phyloP scores from a whole-genome alignment of 2,113 vertebrate genomes.

The Triplophysa siluroides region DNA sequence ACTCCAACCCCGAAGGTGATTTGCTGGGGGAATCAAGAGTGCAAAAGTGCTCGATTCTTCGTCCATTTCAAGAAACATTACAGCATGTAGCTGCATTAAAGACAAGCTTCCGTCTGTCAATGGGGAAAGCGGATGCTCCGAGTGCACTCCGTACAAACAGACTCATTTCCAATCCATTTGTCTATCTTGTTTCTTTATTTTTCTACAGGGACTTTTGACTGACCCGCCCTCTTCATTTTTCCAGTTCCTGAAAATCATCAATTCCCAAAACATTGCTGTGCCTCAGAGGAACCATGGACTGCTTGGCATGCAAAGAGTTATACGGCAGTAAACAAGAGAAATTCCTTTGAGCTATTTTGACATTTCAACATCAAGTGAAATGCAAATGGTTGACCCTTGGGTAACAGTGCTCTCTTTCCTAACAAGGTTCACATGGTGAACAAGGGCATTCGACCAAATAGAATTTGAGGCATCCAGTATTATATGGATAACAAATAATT shows the following conservation, averaged over 20 bases:
- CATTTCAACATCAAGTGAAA: conserved; percentile 61
- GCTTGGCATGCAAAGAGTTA: conserved; percentile 52
- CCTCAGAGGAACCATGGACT: conserved; percentile 39
- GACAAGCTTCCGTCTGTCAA: conserved; percentile 60
- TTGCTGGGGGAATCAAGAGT: conserved; percentile 65
- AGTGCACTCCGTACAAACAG: conserved; percentile 47
- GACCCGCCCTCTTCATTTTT: conserved; percentile 45
- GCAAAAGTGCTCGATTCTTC: conserved; percentile 59
- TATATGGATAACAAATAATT: conserved; percentile 2
- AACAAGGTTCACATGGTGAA: conserved; percentile 47
- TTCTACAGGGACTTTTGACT: conserved; percentile 52
- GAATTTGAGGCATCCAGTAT: conserved; percentile 6
- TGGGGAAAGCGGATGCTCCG: conserved; percentile 41
- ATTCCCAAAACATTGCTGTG: conserved; percentile 58
- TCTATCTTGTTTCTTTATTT: conserved; percentile 64
- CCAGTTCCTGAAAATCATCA: conserved; percentile 61
- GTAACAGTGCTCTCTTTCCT: conserved; percentile 41
- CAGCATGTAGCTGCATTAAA: conserved; percentile 63
- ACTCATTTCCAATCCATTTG: conserved; percentile 68
- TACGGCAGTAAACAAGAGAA: conserved; percentile 53
- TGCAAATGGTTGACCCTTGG: conserved; percentile 51
- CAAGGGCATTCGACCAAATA: conserved; percentile 37
- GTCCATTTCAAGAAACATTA: conserved; percentile 66
- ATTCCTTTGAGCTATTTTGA: conserved; percentile 58
- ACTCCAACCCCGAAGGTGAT: conserved; percentile 69